Evolutionary conservation across 1,140 invertebrate genomes (phyloP).

Genomic region (Drosophila rufa): DNA sequence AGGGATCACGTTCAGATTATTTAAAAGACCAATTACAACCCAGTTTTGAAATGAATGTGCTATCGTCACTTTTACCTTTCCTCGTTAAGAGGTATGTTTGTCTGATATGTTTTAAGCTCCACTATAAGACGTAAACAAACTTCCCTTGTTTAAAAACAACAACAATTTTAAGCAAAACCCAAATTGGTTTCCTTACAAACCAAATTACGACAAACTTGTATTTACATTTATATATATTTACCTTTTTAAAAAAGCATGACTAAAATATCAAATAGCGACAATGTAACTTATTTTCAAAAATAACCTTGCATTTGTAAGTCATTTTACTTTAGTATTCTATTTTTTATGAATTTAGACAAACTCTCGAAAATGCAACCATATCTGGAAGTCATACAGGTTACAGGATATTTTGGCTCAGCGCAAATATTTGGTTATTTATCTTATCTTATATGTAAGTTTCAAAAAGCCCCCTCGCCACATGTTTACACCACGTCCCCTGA

Average conservation of each 20-base stretch:
- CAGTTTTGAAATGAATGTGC: too few relatives aligned
- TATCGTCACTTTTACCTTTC: too few relatives aligned
- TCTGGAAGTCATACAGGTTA: conserved; percentile 10
- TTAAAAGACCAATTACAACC: too few relatives aligned
- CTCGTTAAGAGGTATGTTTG: too few relatives aligned
- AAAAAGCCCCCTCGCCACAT: conserved; percentile 12
- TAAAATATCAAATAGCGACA: too few relatives aligned
- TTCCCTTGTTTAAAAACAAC: too few relatives aligned
- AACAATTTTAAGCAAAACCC: too few relatives aligned
- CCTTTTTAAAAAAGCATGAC: too few relatives aligned
- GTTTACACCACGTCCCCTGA: conserved; percentile 23
- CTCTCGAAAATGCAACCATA: not conserved
- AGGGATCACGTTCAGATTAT: too few relatives aligned
- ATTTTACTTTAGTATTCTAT: not conserved
- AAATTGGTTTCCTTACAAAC: too few relatives aligned
- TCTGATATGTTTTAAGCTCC: not conserved
- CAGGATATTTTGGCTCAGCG: conserved; percentile 35
- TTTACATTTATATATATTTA: too few relatives aligned
- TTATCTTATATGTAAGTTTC: conserved; percentile 70
- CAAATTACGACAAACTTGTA: not conserved
- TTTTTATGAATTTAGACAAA: conserved; percentile 10
- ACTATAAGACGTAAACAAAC: too few relatives aligned
- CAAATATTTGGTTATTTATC: conserved; percentile 81
- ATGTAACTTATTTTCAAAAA: not conserved
- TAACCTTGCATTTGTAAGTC: not conserved